These are phyloP conservation scores for Malaclemys terrapin DNA, from an alignment of 2,113 vertebrate species.

Conservation along the genomic window DNA sequence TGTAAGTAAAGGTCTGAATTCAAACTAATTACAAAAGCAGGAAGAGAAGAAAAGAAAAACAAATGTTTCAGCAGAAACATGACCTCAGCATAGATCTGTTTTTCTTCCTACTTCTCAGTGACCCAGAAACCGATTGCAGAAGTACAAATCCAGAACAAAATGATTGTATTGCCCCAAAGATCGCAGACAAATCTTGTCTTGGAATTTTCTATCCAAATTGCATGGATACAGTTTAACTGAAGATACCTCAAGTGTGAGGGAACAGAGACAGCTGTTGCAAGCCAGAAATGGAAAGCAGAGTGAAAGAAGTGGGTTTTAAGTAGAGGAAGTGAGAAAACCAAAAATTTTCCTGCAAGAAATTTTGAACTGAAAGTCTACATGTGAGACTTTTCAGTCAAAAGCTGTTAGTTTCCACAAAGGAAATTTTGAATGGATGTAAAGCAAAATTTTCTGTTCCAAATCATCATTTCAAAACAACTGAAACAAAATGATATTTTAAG, in stretches of 20 bases:
- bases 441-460: no score
- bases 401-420: not conserved
- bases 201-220: not conserved
- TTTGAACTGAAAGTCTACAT: not conserved
- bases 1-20: not conserved
- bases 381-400: not conserved
- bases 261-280: not conserved
- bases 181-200: not conserved
- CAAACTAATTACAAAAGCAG: not conserved
- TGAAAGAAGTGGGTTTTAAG: not conserved
- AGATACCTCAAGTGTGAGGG: not conserved
- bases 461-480: not conserved
- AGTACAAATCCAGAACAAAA: not conserved
- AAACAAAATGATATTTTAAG: not conserved
- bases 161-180: not conserved
- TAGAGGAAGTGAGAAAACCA: not conserved
- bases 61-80: not conserved
- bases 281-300: not conserved
- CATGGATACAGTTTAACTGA: not conserved
- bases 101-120: not conserved
- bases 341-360: not conserved
- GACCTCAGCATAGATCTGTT: not conserved
- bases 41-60: not conserved
- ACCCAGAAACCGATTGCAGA: not conserved
- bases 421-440: not conserved